phyloP scores from a whole-genome alignment of 2,797 vertebrate genomes.

The Sylvilagus floridanus region DNA sequence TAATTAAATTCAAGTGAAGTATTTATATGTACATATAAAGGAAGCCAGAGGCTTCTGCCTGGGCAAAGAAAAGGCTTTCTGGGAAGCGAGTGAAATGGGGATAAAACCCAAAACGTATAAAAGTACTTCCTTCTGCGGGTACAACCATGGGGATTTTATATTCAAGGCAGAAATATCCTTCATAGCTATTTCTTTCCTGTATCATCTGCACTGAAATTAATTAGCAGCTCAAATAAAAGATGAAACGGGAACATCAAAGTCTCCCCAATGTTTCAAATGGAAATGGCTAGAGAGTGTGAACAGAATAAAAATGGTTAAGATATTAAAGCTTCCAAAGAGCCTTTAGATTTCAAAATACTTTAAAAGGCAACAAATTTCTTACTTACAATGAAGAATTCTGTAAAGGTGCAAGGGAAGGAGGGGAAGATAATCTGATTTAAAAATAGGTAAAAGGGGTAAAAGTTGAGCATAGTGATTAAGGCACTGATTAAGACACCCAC shows the following conservation, averaged over 20 bases:
- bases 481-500: too few species aligned
- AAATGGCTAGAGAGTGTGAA: conserved; percentile 46
- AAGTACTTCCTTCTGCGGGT: conserved; percentile 45
- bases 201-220: conserved; percentile 55
- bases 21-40: conserved; percentile 70
- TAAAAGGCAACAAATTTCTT: conserved; percentile 31
- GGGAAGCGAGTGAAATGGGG: conserved; percentile 53
- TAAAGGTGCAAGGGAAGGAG: not conserved
- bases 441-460: not conserved
- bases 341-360: conserved; percentile 27
- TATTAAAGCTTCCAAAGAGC: conserved; percentile 28
- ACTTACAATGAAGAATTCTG: not conserved
- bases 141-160: conserved; percentile 47
- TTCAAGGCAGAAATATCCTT: conserved; percentile 60
- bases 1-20: conserved; percentile 79
- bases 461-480: too few species aligned
- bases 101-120: conserved; percentile 59
- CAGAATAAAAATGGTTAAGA: conserved; percentile 53
- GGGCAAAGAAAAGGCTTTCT: conserved; percentile 47
- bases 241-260: conserved; percentile 51
- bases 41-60: conserved; percentile 65
- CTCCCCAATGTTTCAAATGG: conserved; percentile 53
- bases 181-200: conserved; percentile 29
- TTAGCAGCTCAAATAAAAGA: conserved; percentile 47
- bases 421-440: not conserved